Evolutionary conservation across 2,797 vertebrate species (phyloP).

Genomic region (Erethizon dorsatum): DNA sequence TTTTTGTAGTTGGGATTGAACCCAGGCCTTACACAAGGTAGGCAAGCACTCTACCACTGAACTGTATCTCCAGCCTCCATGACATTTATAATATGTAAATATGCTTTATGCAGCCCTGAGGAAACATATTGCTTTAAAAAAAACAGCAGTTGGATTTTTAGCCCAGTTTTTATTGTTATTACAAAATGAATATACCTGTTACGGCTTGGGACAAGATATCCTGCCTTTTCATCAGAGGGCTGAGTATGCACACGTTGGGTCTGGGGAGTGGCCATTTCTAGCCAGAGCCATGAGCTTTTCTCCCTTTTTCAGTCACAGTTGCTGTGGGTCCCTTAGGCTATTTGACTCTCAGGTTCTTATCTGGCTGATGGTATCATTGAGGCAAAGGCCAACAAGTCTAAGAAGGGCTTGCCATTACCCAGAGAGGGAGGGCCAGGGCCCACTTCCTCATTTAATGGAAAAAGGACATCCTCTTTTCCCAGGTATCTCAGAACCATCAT

Average conservation of each 20-base stretch:
- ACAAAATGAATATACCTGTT: neutral
- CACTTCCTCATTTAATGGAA: neutral
- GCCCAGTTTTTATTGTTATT: neutral
- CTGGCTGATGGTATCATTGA: neutral
- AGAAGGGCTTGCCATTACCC: neutral
- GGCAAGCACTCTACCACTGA: neutral
- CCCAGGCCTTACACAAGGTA: neutral
- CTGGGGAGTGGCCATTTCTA: neutral
- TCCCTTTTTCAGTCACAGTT: neutral
- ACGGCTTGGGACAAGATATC: neutral
- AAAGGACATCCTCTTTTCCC: neutral
- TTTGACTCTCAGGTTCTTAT: neutral
- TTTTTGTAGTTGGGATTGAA: neutral
- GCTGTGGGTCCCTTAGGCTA: neutral
- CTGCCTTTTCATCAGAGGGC: neutral
- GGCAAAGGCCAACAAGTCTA: neutral
- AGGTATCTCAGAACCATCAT: neutral
- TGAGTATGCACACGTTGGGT: neutral
- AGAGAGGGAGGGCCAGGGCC: neutral
- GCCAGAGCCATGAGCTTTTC: neutral
- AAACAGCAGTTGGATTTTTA: neutral
- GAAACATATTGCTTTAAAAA: slow-evolving; percentile 13
- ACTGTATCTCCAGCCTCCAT: neutral
- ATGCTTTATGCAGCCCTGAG: neutral
- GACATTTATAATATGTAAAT: neutral